Percentiles rank a stretch among this genome's conserved stretches.
These are phyloP conservation scores for Onychorhynchus coronatus DNA, from an alignment of 2,113 vertebrate genomes.

Conservation along the genomic window DNA sequence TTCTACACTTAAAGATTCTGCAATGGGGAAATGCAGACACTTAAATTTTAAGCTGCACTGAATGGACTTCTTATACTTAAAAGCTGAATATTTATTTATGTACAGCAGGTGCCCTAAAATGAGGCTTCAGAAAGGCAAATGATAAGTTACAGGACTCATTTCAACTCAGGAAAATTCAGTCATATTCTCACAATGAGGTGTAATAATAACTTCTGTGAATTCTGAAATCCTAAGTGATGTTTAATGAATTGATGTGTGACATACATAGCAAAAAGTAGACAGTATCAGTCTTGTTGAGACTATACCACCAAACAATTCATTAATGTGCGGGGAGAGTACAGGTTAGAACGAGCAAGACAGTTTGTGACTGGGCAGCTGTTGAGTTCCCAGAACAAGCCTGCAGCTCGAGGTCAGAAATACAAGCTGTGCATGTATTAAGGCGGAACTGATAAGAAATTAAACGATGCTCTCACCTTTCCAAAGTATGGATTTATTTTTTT, in stretches of 20 bases:
- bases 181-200: constrained; percentile 28
- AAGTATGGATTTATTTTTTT: neutral
- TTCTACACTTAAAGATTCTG: constrained; percentile 66
- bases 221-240: constrained; percentile 26
- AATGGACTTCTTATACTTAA: constrained; percentile 56
- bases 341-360: neutral
- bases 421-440: neutral
- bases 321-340: neutral
- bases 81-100: constrained; percentile 57
- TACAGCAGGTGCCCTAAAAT: constrained; percentile 30
- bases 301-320: neutral
- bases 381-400: neutral
- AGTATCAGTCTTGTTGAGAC: neutral
- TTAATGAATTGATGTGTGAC: neutral
- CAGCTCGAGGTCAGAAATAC: neutral
- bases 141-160: constrained; percentile 46
- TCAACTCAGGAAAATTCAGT: constrained; percentile 28
- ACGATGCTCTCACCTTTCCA: neutral
- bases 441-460: neutral
- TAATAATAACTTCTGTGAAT: constrained; percentile 29
- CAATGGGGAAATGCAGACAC: neutral
- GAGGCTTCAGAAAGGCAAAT: constrained; percentile 52
- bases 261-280: neutral
- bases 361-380: neutral
- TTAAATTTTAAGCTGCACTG: constrained; percentile 47